These are phyloP conservation scores for Holcopasites calliopsidis DNA, from an alignment of 1,140 invertebrate genomes.

Conservation along the genomic window DNA sequence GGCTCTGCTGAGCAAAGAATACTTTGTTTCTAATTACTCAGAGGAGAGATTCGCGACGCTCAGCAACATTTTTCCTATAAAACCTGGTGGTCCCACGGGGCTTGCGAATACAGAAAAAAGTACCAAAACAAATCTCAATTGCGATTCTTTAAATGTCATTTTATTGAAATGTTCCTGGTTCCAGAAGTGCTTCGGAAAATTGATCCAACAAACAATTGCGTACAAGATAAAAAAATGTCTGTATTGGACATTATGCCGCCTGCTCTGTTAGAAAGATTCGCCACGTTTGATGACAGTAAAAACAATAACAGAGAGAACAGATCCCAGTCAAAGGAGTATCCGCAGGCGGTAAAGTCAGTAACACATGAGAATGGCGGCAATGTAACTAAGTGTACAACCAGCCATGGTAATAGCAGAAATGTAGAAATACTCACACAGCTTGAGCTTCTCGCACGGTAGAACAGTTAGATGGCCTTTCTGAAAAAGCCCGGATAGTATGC, in stretches of 20 bases:
- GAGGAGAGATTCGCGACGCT: constrained; percentile 63
- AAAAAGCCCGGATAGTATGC: constrained; percentile 10
- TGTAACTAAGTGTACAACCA: constrained; percentile 52
- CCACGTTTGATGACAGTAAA: constrained; percentile 59
- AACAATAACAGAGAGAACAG: constrained; percentile 66
- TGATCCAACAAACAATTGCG: constrained; percentile 41
- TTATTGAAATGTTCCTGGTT: constrained; percentile 23
- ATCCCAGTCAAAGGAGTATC: constrained; percentile 60
- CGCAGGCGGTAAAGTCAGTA: constrained; percentile 59
- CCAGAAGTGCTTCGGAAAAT: constrained; percentile 41
- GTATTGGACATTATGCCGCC: constrained; percentile 45
- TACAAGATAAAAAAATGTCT: constrained; percentile 57
- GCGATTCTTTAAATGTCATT: background rate
- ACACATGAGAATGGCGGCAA: constrained; percentile 57
- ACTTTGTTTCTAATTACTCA: constrained; percentile 52
- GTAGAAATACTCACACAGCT: constrained; percentile 33
- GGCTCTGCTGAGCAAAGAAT: constrained; percentile 51
- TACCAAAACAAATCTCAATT: constrained; percentile 40
- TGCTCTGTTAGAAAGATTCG: constrained; percentile 49
- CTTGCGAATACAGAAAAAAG: constrained; percentile 66
- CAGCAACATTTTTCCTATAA: constrained; percentile 61
- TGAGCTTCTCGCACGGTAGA: background rate
- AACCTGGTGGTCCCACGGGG: constrained; percentile 53
- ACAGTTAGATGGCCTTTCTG: constrained; percentile 14
- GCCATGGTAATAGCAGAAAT: constrained; percentile 59